Evolutionary conservation across 2,113 vertebrate genomes (phyloP).

Genomic region (Globicephala melas): DNA sequence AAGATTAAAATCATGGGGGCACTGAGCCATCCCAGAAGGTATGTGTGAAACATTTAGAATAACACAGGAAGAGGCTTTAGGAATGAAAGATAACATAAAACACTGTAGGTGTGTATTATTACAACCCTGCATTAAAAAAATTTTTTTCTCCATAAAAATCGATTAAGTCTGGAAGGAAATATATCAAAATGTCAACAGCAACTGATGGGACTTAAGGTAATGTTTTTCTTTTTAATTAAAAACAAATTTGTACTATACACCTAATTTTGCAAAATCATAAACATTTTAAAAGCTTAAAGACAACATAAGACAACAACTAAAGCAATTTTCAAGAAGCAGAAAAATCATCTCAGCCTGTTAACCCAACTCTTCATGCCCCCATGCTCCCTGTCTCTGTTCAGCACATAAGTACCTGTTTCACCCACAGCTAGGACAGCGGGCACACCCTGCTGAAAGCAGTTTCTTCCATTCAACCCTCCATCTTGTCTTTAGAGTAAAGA

Average conservation of each 20-base stretch:
- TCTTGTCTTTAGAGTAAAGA: background rate
- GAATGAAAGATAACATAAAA: background rate
- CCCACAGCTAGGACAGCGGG: background rate
- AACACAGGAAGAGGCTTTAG: background rate
- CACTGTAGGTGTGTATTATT: background rate
- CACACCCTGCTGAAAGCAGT: background rate
- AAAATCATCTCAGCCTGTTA: background rate
- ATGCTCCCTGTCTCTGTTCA: background rate
- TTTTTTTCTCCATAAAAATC: background rate
- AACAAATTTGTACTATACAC: background rate
- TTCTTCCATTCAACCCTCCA: background rate
- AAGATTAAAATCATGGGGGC: background rate
- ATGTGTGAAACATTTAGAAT: background rate
- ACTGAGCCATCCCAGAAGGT: background rate
- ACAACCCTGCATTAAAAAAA: background rate
- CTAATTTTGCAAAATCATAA: background rate
- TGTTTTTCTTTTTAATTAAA: background rate
- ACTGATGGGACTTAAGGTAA: too few relatives aligned
- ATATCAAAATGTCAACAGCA: background rate
- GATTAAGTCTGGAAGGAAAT: background rate
- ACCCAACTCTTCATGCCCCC: background rate
- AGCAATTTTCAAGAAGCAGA: background rate
- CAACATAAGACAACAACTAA: background rate
- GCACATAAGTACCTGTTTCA: rapidly evolving
- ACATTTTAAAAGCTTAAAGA: background rate